Conservation (phyloP, 1,140 invertebrate species). For the Drosophila ohnishii region DNA sequence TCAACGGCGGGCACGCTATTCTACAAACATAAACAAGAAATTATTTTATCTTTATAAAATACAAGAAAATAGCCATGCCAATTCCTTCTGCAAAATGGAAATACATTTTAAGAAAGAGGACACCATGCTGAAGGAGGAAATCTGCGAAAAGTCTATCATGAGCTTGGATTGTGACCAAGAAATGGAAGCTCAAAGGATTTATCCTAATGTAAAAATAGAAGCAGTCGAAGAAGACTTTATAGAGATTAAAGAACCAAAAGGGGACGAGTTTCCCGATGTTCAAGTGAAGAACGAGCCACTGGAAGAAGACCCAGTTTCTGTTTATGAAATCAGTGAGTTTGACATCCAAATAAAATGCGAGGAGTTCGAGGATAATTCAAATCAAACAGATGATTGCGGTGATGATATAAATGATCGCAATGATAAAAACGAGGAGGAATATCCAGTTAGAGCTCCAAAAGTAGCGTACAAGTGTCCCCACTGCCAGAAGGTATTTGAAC, state of each 20-base stretch:
- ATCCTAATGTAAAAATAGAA: not conserved
- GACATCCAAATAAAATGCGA: not conserved
- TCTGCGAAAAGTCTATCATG: not conserved
- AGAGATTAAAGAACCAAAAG: not conserved
- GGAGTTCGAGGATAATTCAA: not conserved
- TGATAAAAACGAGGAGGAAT: not conserved
- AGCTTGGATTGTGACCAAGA: not conserved
- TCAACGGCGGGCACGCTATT: not conserved
- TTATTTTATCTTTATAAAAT: not conserved
- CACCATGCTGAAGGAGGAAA: too few relatives aligned
- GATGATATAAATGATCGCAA: not conserved
- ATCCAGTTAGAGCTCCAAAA: not conserved
- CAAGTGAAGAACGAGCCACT: conserved; percentile 15
- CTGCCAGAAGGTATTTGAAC: not conserved
- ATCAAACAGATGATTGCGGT: not conserved
- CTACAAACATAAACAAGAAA: not conserved
- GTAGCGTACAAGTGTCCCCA: not conserved
- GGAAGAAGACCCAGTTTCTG: not conserved
- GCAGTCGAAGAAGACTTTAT: not conserved
- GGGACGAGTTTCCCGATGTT: not conserved
- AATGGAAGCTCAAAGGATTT: not conserved
- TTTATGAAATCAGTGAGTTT: not conserved
- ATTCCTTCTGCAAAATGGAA: not conserved
- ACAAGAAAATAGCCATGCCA: not conserved
- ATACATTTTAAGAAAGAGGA: not conserved